phyloP scores from a whole-genome alignment of 1,140 invertebrate species.

The Hesperophylax magnus region DNA sequence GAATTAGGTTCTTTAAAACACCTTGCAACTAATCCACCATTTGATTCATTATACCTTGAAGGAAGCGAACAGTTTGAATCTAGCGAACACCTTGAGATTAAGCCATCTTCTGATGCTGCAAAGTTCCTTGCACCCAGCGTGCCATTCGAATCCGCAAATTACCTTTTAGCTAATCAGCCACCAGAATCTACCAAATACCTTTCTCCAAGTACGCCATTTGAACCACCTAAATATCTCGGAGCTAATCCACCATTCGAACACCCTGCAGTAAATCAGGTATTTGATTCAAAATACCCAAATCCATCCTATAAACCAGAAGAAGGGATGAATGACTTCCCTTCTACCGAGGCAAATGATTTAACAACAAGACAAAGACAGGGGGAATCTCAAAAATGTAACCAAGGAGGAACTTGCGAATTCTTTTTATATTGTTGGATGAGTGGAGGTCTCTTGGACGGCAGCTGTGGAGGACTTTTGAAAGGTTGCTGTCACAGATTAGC shows the following conservation, averaged over 20 bases:
- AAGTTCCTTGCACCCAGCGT: constrained; percentile 27
- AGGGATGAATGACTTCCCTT: too few species aligned
- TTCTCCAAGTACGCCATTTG: constrained; percentile 30
- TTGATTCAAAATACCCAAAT: too few species aligned
- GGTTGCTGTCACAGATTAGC: constrained; percentile 89
- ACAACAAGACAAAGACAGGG: constrained; percentile 48
- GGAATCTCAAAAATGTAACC: constrained; percentile 70
- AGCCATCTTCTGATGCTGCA: neutral
- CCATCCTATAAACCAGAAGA: too few species aligned
- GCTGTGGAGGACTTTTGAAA: constrained; percentile 87
- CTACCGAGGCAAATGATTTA: too few species aligned
- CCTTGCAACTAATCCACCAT: constrained; percentile 34
- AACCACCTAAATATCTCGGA: constrained; percentile 8
- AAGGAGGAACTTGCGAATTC: constrained; percentile 91
- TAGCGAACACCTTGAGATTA: too few species aligned
- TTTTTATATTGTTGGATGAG: constrained; percentile 94
- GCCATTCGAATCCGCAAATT: neutral
- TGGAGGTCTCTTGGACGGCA: constrained; percentile 88
- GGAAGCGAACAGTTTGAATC: too few species aligned
- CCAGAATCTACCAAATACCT: constrained; percentile 26
- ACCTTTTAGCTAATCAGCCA: too few species aligned
- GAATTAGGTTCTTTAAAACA: constrained; percentile 21
- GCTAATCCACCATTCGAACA: constrained; percentile 18
- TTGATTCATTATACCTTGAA: neutral
- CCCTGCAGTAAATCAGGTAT: too few species aligned